These are phyloP conservation scores for Micromesistius poutassou DNA, from an alignment of 2,797 vertebrate genomes.

Conservation along the genomic window DNA sequence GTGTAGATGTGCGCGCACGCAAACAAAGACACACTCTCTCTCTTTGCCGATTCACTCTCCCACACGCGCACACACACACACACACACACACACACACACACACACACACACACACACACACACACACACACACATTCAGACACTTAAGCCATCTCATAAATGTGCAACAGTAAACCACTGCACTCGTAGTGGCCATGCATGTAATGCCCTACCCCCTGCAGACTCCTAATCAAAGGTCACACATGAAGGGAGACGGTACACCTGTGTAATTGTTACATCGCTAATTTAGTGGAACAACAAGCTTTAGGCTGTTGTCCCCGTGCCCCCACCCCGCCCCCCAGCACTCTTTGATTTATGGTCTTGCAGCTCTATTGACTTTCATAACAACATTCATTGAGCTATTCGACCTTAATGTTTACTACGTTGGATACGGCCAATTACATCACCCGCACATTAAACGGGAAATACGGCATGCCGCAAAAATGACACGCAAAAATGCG, in stretches of 20 bases:
- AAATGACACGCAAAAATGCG: too few species aligned
- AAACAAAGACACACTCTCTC: neutral
- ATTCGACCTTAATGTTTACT: slow-evolving; percentile 60
- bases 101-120: slow-evolving; percentile 21
- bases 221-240: slow-evolving; percentile 68
- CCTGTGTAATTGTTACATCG: slow-evolving; percentile 65
- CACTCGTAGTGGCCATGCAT: slow-evolving; percentile 56
- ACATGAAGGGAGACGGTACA: slow-evolving; percentile 35
- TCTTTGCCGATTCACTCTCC: too few species aligned
- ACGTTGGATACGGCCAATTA: slow-evolving; percentile 48
- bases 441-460: slow-evolving; percentile 37
- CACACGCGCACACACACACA: neutral
- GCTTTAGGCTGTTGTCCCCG: slow-evolving; percentile 66
- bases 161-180: slow-evolving; percentile 20
- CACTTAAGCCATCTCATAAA: slow-evolving; percentile 28
- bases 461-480: neutral
- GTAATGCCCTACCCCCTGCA: slow-evolving; percentile 43
- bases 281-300: slow-evolving; percentile 69
- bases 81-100: neutral
- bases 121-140: neutral
- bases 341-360: slow-evolving; percentile 65
- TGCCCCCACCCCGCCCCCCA: neutral
- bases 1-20: too few species aligned
- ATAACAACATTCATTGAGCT: slow-evolving; percentile 58
- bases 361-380: slow-evolving; percentile 67